Base-by-base conservation (phyloP, 2,113 vertebrate genomes). In the Calyptomena viridis region DNA sequence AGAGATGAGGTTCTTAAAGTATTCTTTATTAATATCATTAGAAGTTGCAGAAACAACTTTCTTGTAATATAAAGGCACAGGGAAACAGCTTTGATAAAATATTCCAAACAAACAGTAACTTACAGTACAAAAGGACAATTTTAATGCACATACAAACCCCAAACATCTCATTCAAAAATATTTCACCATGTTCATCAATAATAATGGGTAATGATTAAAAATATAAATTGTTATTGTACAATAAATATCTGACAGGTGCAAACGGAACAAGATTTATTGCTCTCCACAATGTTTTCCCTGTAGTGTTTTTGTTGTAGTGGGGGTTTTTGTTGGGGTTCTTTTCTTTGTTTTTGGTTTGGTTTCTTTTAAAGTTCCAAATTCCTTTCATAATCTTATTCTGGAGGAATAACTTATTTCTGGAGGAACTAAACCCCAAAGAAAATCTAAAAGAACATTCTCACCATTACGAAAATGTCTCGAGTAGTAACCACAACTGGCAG, bases 21-120 rank as follows among this genome's bases (percentile, higher is more conserved):
- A 96, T 97, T 98, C 98, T 99, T 99, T 98, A 98, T 99, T 99
- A 99, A 99, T 98, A 98, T 98, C 98, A 99, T 99, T 99, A 99
- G 98, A 99, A 99, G 99, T 99, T 99, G 99, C 98, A 97, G 98
- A 99, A 99, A 99, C 99, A 99, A 99, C 99, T 99, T 99, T 98
- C 98, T 98, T 98, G 98, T 99, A 98, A 99, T 99, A 99, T 99
- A 99, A 99, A 99, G 99, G 99, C 99, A 99, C 99, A 99, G 97
- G 99, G 98, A 99, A 98, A 99, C 99, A 98, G 97, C 96, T 98
- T 98, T 99, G 99, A 99, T 99, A 99, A 98, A 98, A 98, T 98
- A 99, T 98, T 98, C 97, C 97, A 99, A 98, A 98, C 96, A 98
- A 98, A 99, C 97, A 97, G 97, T 97, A 98, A 98, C 97, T 97